Percentiles rank a stretch among this genome's conserved stretches.
Evolutionary conservation across 2,113 vertebrate genomes (phyloP).

Genomic region (Apeltes quadracus): DNA sequence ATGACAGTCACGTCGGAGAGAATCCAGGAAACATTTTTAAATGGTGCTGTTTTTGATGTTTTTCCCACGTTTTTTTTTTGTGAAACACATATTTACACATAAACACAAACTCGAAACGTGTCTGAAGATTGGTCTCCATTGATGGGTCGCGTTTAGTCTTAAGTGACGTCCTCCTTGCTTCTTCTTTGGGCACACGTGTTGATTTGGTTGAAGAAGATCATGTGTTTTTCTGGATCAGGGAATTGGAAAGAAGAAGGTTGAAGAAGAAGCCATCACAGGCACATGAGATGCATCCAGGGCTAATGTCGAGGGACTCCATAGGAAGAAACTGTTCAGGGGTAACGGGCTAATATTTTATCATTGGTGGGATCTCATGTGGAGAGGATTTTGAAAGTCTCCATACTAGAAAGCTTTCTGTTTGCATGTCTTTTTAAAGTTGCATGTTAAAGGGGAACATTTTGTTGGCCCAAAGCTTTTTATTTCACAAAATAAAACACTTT

Average conservation of each 20-base stretch:
- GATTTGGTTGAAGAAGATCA: slow-evolving; percentile 14
- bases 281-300: slow-evolving; percentile 27
- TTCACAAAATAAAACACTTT: slow-evolving; percentile 66
- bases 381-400: slow-evolving; percentile 67
- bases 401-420: slow-evolving; percentile 72
- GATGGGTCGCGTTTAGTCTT: slow-evolving; percentile 23
- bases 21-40: slow-evolving; percentile 68
- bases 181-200: slow-evolving; percentile 15
- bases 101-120: slow-evolving; percentile 48
- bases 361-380: slow-evolving; percentile 60
- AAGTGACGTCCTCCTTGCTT: slow-evolving; percentile 38
- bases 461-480: slow-evolving; percentile 69
- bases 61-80: slow-evolving; percentile 61
- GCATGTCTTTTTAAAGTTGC: slow-evolving; percentile 76
- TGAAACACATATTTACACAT: slow-evolving; percentile 51
- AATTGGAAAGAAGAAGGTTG: slow-evolving; percentile 22
- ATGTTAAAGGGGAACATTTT: slow-evolving; percentile 66
- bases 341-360: slow-evolving; percentile 67
- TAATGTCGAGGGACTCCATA: slow-evolving; percentile 42
- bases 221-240: slow-evolving; percentile 36
- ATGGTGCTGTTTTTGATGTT: slow-evolving; percentile 80
- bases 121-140: slow-evolving; percentile 47
- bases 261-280: slow-evolving; percentile 27
- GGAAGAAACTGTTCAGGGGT: slow-evolving; percentile 63
- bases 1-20: slow-evolving; percentile 62